Conservation (phyloP, 2,113 vertebrate genomes). For the Cheilinus undulatus region DNA sequence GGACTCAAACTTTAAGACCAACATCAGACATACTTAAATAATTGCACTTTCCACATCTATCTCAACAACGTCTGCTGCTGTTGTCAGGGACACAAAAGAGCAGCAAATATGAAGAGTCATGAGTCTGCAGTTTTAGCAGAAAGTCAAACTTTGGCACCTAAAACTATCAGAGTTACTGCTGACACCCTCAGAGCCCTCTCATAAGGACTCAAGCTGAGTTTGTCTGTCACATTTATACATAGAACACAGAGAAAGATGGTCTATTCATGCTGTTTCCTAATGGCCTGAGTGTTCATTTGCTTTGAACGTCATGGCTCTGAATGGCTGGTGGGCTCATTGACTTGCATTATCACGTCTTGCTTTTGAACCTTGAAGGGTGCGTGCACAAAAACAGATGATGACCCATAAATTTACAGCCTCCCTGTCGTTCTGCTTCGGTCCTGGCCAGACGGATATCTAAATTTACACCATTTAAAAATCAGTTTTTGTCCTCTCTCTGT, state of each 20-base stretch:
- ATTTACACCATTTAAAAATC: constrained; percentile 39
- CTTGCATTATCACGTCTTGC: constrained; percentile 47
- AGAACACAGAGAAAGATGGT: neutral
- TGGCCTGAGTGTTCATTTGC: constrained; percentile 11
- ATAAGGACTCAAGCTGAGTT: neutral
- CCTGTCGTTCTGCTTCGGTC: constrained; percentile 9
- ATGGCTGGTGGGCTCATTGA: constrained; percentile 49
- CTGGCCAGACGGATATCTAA: constrained; percentile 44
- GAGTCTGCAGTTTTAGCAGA: neutral
- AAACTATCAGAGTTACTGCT: neutral
- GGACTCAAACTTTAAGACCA: too few species aligned
- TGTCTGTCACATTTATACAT: neutral
- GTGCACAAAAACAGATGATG: constrained; percentile 55
- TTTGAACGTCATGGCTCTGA: constrained; percentile 18
- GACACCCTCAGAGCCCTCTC: too few species aligned
- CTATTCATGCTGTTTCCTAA: constrained; percentile 15
- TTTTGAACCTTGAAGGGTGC: constrained; percentile 59
- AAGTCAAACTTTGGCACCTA: neutral
- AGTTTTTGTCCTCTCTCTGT: neutral
- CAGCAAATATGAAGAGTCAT: neutral
- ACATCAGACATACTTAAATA: too few species aligned
- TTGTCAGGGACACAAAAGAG: neutral
- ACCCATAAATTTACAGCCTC: constrained; percentile 53
- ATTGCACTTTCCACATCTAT: too few species aligned
- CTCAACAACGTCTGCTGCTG: rapidly evolving